Base-by-base conservation (phyloP, 1,140 invertebrate species). In the Chrysopa pallens region DNA sequence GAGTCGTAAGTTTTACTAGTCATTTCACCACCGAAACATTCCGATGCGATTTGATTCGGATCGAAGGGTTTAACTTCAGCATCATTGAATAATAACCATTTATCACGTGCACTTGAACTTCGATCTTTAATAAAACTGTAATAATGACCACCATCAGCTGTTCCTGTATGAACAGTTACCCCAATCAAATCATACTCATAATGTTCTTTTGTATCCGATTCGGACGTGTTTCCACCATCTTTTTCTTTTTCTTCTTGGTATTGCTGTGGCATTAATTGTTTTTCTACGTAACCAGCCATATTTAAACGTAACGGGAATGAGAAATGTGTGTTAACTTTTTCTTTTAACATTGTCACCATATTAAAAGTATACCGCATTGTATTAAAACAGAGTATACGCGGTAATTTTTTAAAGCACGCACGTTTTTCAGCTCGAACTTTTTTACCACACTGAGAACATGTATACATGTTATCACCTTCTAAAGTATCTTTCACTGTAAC, bases 311-410 rank as follows among this genome's bases (percentile, higher is more conserved):
- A 70, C 0, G 91, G 91, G 64, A 95, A 96, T n/a, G 89, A 93
- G 58, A 95, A 96, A 55, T 94, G 90, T 0, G 90, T 95, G 60
- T 95, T 95, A 0, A 95, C 89, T 59, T 95, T 96, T 60, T 96
- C 92, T 55, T 94, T 94, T 8, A 89, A 69, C 89, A 95, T 94
- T 0, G 91, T 95, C 1, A 92, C 73, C 90, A 95, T 94, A 59
- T 95, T 95, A 57, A 95, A 96, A 1, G 90, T 92, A 51, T 95
- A 96, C n/a, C 91, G 70, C 90, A 96, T 93, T 0, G 91, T 96
- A 58, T 96, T 96, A 56, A 95, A 93, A 55, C 90, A 94, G 11
- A 96, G 61, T 46, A 95, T 93, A 43, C 85, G 79, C 0, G 92
- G 91, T 8, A 96, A 60, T 52, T 88, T 88, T 54, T 92, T 93